Evolutionary conservation across 2,888 invertebrate species (phyloP).

Genomic region (Merodon equestris): DNA sequence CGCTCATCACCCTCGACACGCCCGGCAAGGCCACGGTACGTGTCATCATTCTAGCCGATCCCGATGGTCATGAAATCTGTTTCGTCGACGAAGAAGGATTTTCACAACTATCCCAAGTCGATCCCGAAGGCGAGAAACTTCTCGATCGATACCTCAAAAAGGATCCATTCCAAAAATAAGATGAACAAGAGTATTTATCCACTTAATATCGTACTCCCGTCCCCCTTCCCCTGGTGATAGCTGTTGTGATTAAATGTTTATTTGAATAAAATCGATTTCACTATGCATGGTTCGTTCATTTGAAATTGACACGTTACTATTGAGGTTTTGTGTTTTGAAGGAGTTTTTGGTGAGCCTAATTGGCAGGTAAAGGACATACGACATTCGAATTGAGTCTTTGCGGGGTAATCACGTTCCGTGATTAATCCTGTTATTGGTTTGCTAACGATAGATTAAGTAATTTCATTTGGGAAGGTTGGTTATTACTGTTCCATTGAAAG

Average conservation of each 20-base stretch:
- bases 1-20: constrained; percentile 94
- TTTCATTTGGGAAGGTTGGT: no score
- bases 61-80: constrained; percentile 98
- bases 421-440: no score
- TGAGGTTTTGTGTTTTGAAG: no score
- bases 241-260: constrained; percentile 19
- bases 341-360: no score
- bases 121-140: constrained; percentile 89
- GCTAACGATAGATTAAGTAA: no score
- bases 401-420: no score
- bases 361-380: no score
- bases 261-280: constrained; percentile 48
- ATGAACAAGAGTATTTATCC: no score
- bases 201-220: not conserved
- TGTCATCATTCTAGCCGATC: constrained; percentile 97
- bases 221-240: constrained; percentile 12
- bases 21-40: constrained; percentile 98
- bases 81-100: constrained; percentile 99
- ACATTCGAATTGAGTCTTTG: no score
- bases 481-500: no score
- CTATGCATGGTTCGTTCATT: constrained; percentile 9
- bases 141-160: constrained; percentile 86
- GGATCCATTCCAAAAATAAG: constrained; percentile 77
- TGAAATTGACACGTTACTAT: no score
- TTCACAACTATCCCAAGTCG: constrained; percentile 90